Conservation (phyloP, 2,797 vertebrate genomes). For the Enteromius thamalakanensis region DNA sequence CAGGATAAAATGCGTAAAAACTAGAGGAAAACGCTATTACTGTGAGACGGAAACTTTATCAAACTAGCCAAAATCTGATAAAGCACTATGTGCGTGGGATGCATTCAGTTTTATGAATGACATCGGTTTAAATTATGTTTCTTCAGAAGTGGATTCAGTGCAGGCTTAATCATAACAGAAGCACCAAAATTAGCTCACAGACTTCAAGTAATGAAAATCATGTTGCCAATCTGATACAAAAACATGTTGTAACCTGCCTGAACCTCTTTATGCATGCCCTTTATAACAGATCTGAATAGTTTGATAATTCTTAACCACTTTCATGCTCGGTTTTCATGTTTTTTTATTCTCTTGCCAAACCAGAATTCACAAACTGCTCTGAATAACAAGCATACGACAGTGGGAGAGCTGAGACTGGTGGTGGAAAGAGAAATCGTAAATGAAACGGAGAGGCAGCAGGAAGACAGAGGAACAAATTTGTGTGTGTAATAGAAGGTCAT, state of each 20-base stretch:
- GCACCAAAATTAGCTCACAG: background rate
- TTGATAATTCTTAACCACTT: conserved; percentile 43
- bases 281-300: background rate
- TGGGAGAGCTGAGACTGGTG: conserved; percentile 6
- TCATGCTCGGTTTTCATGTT: background rate
- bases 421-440: conserved; percentile 42
- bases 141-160: background rate
- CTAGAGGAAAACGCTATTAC: background rate
- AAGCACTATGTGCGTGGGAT: background rate
- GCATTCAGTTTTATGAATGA: background rate
- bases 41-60: background rate
- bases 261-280: conserved; percentile 15
- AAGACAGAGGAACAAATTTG: conserved; percentile 40
- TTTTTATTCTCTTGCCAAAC: conserved; percentile 27
- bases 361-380: conserved; percentile 47
- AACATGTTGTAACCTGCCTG: conserved; percentile 10
- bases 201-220: background rate
- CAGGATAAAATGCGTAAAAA: background rate
- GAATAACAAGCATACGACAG: conserved; percentile 55
- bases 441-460: conserved; percentile 25
- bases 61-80: background rate
- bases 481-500: conserved; percentile 32
- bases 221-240: conserved; percentile 18
- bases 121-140: background rate
- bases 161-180: background rate